Evolutionary conservation across 92 coral and sea anemone genomes (phyloP).

Genomic region (Porites cylindrica): DNA sequence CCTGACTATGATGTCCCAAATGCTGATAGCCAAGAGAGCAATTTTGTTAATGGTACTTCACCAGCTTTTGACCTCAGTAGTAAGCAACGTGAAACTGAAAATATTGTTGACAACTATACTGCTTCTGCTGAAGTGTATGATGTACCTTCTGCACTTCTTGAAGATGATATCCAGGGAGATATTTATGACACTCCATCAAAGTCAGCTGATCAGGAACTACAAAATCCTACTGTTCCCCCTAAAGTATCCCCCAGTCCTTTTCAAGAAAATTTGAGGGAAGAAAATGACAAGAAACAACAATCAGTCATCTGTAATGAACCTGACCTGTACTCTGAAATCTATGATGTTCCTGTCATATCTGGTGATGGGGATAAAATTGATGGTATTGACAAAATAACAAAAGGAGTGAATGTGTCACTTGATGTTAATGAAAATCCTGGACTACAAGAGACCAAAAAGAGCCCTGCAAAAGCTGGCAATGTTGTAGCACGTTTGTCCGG

Average conservation of each 20-base stretch:
- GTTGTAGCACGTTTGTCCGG: conserved; percentile 36
- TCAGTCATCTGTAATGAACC: conserved; percentile 14
- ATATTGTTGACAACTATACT: neutral
- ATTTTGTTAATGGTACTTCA: conserved; percentile 56
- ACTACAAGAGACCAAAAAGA: conserved; percentile 25
- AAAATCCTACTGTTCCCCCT: neutral
- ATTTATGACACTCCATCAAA: conserved; percentile 43
- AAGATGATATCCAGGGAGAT: conserved; percentile 20
- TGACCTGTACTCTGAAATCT: conserved; percentile 66
- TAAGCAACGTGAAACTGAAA: neutral
- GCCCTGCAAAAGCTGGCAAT: conserved; percentile 10
- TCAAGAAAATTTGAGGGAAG: neutral
- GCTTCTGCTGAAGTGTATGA: conserved; percentile 49
- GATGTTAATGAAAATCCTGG: neutral
- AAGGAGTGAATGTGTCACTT: conserved; percentile 11
- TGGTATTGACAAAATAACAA: conserved; percentile 30
- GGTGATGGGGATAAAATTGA: conserved; percentile 34
- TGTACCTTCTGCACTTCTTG: conserved; percentile 37
- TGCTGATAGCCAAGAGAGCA: conserved; percentile 60
- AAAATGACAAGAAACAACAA: neutral
- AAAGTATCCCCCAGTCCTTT: conserved; percentile 47
- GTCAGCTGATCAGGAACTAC: neutral
- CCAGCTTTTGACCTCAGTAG: neutral
- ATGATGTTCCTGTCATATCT: conserved; percentile 53
- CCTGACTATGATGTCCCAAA: conserved; percentile 97